Evolutionary conservation across 2,797 vertebrate genomes (phyloP).

Genomic region (Strix occidentalis): DNA sequence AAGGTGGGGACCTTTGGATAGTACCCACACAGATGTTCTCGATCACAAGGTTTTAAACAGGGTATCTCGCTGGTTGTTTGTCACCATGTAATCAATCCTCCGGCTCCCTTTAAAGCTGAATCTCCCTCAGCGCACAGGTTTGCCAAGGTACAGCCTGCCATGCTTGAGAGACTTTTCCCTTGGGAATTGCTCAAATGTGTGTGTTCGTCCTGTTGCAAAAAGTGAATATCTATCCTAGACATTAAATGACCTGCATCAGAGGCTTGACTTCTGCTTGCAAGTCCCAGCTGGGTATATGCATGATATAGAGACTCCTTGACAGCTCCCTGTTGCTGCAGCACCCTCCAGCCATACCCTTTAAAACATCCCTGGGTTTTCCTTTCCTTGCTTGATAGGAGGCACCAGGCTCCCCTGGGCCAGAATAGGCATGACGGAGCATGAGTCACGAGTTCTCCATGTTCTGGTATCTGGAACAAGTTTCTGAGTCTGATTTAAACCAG

Average conservation of each 20-base stretch:
- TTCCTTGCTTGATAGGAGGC: background rate
- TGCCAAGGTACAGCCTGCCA: background rate
- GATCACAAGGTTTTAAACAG: background rate
- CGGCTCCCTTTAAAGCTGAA: background rate
- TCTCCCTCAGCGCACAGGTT: background rate
- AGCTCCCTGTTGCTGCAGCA: background rate
- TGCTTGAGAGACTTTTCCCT: background rate
- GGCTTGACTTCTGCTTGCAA: background rate
- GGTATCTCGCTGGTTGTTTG: background rate
- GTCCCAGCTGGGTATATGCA: accelerated
- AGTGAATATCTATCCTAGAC: background rate
- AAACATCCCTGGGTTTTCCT: background rate
- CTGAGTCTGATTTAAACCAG: slow-evolving; percentile 19
- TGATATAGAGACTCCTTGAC: background rate
- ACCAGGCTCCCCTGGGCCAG: background rate
- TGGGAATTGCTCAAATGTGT: background rate
- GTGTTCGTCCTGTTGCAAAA: background rate
- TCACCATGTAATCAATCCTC: background rate
- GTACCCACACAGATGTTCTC: background rate
- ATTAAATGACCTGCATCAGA: background rate
- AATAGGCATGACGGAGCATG: background rate
- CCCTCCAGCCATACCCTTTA: background rate
- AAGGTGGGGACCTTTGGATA: background rate
- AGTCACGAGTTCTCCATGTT: background rate
- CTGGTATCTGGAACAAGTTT: slow-evolving; percentile 1